Conservation (phyloP, 2,797 vertebrate genomes). For the Lepus oiostolus region DNA sequence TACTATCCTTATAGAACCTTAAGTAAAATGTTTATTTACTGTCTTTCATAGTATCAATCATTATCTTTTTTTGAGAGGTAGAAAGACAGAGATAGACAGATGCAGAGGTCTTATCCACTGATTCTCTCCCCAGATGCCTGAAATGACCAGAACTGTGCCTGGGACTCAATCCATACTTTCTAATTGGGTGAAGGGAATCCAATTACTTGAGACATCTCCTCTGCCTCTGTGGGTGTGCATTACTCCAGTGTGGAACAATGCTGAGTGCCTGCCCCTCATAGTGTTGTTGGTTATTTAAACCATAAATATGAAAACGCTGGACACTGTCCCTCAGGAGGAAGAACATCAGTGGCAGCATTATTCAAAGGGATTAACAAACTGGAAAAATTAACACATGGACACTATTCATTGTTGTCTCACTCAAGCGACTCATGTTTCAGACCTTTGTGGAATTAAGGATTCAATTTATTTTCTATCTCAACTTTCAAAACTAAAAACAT, state of each 20-base stretch:
- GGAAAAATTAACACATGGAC: not conserved
- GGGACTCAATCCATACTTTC: too few species aligned
- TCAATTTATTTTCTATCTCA: slow-evolving; percentile 18
- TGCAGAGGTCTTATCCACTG: too few species aligned
- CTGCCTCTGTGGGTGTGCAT: too few species aligned
- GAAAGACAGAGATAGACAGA: too few species aligned
- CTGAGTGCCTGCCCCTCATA: not conserved
- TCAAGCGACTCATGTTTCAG: not conserved
- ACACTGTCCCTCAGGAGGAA: not conserved
- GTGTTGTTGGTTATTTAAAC: not conserved
- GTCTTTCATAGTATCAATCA: not conserved
- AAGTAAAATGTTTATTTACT: slow-evolving; percentile 17
- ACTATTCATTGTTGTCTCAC: not conserved
- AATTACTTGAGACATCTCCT: too few species aligned
- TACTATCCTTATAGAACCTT: not conserved
- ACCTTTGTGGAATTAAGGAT: slow-evolving; percentile 33
- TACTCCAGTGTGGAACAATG: too few species aligned
- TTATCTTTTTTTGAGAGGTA: not conserved
- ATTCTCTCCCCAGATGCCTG: too few species aligned
- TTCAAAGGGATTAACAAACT: not conserved
- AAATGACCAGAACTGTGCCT: too few species aligned
- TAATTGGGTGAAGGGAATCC: too few species aligned
- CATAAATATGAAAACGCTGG: not conserved
- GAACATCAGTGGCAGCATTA: not conserved
- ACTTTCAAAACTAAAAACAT: slow-evolving; percentile 45